These are phyloP conservation scores for Hyperoodon ampullatus DNA, from an alignment of 2,113 vertebrate species.

Conservation along the genomic window DNA sequence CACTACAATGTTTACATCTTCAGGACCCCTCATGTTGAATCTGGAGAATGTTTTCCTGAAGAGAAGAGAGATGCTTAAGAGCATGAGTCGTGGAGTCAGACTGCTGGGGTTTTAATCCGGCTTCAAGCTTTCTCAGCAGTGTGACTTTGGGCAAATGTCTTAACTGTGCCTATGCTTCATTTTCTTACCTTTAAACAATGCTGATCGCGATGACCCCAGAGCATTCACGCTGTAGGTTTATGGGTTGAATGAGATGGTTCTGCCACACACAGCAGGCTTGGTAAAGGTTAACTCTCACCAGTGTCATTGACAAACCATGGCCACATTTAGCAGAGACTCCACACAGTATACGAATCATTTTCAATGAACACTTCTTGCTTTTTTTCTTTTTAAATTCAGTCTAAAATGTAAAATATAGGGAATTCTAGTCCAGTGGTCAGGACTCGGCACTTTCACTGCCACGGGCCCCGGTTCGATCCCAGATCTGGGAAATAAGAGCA, in stretches of 20 bases:
- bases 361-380: not conserved
- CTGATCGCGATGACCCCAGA: accelerated
- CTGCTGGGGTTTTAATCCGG: accelerated
- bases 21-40: not conserved
- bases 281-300: no score
- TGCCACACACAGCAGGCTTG: no score
- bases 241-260: no score
- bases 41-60: not conserved
- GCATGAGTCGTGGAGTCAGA: accelerated
- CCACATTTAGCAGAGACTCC: not conserved
- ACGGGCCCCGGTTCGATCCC: not conserved
- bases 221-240: no score
- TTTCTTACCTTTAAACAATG: not conserved
- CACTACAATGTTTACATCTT: not conserved
- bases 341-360: not conserved
- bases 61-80: not conserved
- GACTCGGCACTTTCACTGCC: not conserved
- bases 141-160: no score
- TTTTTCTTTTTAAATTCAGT: not conserved
- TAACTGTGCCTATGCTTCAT: accelerated
- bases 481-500: not conserved
- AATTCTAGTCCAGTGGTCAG: not conserved
- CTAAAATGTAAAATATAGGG: not conserved
- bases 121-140: no score
- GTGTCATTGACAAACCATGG: no score